These are phyloP conservation scores for Drosophila nannoptera DNA, from an alignment of 1,140 invertebrate genomes.

Conservation along the genomic window DNA sequence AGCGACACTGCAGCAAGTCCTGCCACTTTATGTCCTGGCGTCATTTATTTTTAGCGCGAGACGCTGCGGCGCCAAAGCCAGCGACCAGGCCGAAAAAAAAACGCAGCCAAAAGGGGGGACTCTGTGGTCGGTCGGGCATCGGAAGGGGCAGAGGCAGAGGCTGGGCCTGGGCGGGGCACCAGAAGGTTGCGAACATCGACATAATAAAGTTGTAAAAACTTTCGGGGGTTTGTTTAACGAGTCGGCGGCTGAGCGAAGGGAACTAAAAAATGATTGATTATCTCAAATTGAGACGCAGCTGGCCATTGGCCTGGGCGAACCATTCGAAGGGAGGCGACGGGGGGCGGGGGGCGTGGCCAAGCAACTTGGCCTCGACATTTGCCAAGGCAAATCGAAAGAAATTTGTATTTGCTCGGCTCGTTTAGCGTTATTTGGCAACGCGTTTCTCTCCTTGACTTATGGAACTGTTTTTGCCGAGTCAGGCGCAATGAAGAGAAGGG, in stretches of 20 bases:
- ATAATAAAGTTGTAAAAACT: constrained; percentile 70
- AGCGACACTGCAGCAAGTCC: constrained; percentile 22
- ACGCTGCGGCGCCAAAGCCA: constrained; percentile 59
- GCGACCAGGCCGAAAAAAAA: constrained; percentile 49
- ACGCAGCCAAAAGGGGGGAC: constrained; percentile 5
- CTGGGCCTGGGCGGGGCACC: background rate
- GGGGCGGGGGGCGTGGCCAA: background rate
- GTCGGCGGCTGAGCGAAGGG: constrained; percentile 14
- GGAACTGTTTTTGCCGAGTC: constrained; percentile 43
- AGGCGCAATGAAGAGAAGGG: constrained; percentile 4
- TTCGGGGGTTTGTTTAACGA: constrained; percentile 56
- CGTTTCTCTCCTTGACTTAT: constrained; percentile 24
- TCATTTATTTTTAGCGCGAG: constrained; percentile 70
- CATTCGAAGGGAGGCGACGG: background rate
- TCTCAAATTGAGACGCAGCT: constrained; percentile 48
- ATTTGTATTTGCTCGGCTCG: background rate
- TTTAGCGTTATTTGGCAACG: constrained; percentile 12
- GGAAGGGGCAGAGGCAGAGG: background rate
- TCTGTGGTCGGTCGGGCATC: too few species aligned
- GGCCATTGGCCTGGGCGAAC: constrained; percentile 35
- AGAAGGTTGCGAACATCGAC: constrained; percentile 20
- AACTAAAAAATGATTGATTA: constrained; percentile 68
- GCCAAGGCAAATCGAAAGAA: constrained; percentile 40
- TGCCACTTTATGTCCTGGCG: constrained; percentile 34
- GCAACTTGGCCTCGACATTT: constrained; percentile 34